phyloP scores from a whole-genome alignment of 1,140 invertebrate species.

The Carposina sasakii region DNA sequence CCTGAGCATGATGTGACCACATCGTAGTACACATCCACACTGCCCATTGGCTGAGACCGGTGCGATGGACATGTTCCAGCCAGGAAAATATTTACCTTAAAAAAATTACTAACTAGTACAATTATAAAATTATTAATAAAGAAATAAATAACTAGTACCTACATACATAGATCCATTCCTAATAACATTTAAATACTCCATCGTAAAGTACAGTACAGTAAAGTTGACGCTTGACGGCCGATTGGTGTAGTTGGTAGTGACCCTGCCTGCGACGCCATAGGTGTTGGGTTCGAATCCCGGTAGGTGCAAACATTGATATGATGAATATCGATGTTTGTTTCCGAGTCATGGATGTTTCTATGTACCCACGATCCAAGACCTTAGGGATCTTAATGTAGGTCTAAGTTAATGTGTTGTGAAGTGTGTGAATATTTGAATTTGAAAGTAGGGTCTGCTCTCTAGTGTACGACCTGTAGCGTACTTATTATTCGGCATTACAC shows the following conservation, averaged over 20 bases:
- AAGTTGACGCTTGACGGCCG: not conserved
- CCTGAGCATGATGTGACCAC: constrained; percentile 39
- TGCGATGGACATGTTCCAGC: constrained; percentile 31
- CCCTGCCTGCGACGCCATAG: not conserved
- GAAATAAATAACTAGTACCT: not conserved
- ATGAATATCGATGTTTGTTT: too few relatives aligned
- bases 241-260: not conserved
- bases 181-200: not conserved
- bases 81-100: constrained; percentile 45
- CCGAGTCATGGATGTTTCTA: too few relatives aligned
- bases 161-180: not conserved
- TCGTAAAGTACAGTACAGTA: not conserved
- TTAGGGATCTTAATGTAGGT: too few relatives aligned
- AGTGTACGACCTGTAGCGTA: too few relatives aligned
- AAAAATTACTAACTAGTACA: not conserved
- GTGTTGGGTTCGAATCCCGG: too few relatives aligned
- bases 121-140: not conserved
- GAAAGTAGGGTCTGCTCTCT: too few relatives aligned
- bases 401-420: too few relatives aligned
- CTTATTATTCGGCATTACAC: too few relatives aligned
- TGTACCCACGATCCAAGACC: too few relatives aligned
- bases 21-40: constrained; percentile 34
- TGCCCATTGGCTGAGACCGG: constrained; percentile 5
- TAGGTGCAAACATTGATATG: too few relatives aligned
- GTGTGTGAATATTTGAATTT: too few relatives aligned